These are phyloP conservation scores for Piaya cayana DNA, from an alignment of 2,113 vertebrate species.

Conservation along the genomic window DNA sequence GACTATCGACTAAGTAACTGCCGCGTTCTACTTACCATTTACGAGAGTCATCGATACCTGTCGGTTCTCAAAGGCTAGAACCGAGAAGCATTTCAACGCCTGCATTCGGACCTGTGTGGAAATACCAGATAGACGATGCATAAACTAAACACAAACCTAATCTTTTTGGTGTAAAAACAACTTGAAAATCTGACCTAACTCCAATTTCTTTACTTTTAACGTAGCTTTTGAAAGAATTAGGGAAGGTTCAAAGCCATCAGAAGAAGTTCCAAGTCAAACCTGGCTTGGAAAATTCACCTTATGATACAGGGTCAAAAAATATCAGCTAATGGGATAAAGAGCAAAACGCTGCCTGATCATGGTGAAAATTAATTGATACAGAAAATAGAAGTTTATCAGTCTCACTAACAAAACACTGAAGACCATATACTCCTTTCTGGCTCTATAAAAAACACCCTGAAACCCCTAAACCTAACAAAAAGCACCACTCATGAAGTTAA, in stretches of 20 bases:
- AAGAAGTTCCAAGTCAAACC: too few species aligned
- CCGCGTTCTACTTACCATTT: constrained; percentile 85
- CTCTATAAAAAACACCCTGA: too few species aligned
- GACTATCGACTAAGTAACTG: background rate
- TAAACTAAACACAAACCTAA: background rate
- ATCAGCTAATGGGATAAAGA: too few species aligned
- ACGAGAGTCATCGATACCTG: constrained; percentile 96
- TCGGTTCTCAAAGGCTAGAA: constrained; percentile 96
- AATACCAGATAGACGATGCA: background rate
- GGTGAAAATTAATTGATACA: too few species aligned
- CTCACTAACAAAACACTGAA: too few species aligned
- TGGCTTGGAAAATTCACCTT: too few species aligned
- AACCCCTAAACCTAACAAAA: too few species aligned
- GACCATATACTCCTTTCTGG: too few species aligned
- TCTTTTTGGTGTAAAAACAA: background rate
- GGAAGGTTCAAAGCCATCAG: background rate
- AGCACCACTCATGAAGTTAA: too few species aligned
- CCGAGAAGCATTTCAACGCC: constrained; percentile 97
- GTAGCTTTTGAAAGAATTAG: background rate
- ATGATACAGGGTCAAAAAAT: too few species aligned
- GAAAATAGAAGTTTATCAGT: too few species aligned
- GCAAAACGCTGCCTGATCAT: too few species aligned
- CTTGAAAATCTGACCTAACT: background rate
- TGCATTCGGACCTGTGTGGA: constrained; percentile 93
- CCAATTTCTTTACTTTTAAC: background rate